These are phyloP conservation scores for Drosophila malerkotliana DNA, from an alignment of 1,140 invertebrate species.

Conservation along the genomic window DNA sequence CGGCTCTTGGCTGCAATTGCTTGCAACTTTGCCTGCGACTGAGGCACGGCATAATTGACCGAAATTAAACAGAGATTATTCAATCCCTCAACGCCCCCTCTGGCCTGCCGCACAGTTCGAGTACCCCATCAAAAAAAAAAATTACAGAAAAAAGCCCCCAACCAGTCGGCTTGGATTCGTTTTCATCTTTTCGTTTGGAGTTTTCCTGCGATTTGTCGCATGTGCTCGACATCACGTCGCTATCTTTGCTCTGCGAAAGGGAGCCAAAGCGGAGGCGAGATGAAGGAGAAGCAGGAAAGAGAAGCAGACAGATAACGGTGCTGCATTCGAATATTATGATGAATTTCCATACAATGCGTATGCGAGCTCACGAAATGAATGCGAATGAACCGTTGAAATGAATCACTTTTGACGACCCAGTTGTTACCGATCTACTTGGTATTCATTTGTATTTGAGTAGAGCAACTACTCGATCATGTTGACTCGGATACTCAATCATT, in stretches of 20 bases:
- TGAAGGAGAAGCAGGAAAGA: conserved; percentile 4
- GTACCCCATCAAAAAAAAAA: neutral
- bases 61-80: conserved; percentile 78
- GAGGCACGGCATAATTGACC: conserved; percentile 72
- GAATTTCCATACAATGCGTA: conserved; percentile 15
- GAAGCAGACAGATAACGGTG: neutral
- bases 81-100: conserved; percentile 39
- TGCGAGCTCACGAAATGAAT: neutral
- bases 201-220: conserved; percentile 35
- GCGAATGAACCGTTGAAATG: conserved; percentile 6
- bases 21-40: conserved; percentile 34
- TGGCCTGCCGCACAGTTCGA: neutral
- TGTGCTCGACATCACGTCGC: conserved; percentile 70
- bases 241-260: conserved; percentile 33
- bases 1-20: conserved; percentile 30
- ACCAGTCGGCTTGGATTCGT: conserved; percentile 11
- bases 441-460: neutral
- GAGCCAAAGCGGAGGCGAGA: neutral
- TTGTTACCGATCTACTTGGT: neutral
- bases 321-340: conserved; percentile 1
- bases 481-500: too few species aligned
- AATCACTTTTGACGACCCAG: conserved; percentile 1
- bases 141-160: neutral
- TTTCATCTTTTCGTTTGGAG: neutral
- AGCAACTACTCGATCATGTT: too few species aligned